Conservation (phyloP, 2,888 invertebrate genomes). For the Parnassius smintheus region DNA sequence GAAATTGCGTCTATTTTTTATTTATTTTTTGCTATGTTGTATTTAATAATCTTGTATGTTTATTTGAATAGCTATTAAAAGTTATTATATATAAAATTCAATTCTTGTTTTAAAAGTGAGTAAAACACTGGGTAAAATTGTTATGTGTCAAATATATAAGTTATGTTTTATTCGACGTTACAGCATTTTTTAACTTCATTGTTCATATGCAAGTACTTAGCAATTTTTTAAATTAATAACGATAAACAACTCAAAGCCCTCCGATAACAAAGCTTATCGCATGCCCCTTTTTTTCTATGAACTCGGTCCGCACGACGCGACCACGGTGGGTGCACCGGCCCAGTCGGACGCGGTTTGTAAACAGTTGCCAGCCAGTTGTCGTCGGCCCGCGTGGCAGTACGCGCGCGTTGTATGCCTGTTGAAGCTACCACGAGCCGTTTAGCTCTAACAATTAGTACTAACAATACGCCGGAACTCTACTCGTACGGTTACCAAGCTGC, state of each 20-base stretch:
- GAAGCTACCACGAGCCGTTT: conserved; percentile 14
- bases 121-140: too few species aligned
- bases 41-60: too few species aligned
- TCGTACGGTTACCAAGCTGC: conserved; percentile 35
- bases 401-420: conserved; percentile 46
- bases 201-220: too few species aligned
- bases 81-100: too few species aligned
- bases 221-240: background rate
- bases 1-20: too few species aligned
- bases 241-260: conserved; percentile 4
- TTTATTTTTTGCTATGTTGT: too few species aligned
- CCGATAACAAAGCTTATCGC: conserved; percentile 54
- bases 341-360: conserved; percentile 38
- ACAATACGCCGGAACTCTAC: conserved; percentile 72
- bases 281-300: conserved; percentile 57
- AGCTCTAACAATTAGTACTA: conserved; percentile 31
- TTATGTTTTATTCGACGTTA: too few species aligned
- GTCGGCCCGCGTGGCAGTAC: conserved; percentile 48
- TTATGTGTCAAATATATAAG: too few species aligned
- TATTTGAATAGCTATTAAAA: too few species aligned
- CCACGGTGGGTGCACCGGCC: conserved; percentile 49
- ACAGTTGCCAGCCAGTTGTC: conserved; percentile 56
- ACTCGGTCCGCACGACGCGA: conserved; percentile 35
- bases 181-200: too few species aligned
- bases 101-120: too few species aligned